Base-by-base conservation (phyloP, 2,888 invertebrate species). In the Brachyopa scutellaris region DNA sequence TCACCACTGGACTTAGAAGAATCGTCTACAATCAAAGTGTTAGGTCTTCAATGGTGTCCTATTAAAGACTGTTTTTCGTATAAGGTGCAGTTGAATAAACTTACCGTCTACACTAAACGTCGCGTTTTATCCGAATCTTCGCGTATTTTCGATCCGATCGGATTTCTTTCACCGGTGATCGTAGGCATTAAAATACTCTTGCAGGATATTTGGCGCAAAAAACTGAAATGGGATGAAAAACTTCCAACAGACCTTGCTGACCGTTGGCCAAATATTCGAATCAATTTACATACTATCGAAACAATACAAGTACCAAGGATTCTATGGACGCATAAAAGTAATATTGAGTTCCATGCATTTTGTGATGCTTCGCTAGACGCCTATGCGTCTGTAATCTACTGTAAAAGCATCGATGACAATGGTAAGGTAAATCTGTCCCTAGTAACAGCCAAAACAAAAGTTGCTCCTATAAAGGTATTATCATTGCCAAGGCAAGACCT, bases 301-400 rank as follows among this genome's bases (percentile, higher is more conserved):
- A 11, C 8, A 0, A 17, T 72, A 19, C 17, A 1, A 1, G 42
- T 72, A 15, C 51, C 6, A 17, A 51, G 53, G 6, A 21, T 45
- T 13, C 11, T 61, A 15, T 61, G 42, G 61, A 36, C 13, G 4
- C 31, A 61, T 11, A 72, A 62, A 9, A 0, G 5, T 2, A 26
- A 55, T 9, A 36, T 19, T 26, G 62, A 66, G 31, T 7, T 66
- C 15, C 66, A 66, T 8, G 66, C 66, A 4, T 66, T 66, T 40
- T 72, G 62, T 23, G 62, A 62, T 45, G 66, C 66, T 2, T 66
- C 72, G 5, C 29, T 61, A 4, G 62, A 62, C 47, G 59, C 70
- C 8, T 59, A 70, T 17, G 72, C 72, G n/a, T 33, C 72, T 17
- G 72, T 53, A 3, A 45, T 62, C 1, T 55, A 72, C n/a, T 62